These are phyloP conservation scores for Carollia perspicillata DNA, from an alignment of 2,113 vertebrate species.

Conservation along the genomic window DNA sequence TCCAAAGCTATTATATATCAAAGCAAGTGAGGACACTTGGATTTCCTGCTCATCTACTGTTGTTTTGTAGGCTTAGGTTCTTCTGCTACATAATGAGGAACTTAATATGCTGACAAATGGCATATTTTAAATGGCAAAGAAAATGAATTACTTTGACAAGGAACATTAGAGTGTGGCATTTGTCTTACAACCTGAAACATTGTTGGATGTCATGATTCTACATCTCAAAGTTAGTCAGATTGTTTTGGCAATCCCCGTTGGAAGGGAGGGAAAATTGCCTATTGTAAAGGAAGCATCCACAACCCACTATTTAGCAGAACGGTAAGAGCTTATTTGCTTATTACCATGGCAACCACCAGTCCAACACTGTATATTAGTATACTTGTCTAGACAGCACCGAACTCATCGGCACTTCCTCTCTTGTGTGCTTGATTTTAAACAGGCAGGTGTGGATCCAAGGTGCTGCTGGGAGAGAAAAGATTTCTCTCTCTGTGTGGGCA, in stretches of 20 bases:
- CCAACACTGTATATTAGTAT: conserved; percentile 42
- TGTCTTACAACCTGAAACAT: conserved; percentile 30
- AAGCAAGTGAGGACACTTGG: not conserved
- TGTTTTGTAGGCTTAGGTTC: conserved; percentile 5
- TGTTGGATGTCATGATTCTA: conserved; percentile 29
- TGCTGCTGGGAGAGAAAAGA: conserved; percentile 10
- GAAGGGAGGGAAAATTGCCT: conserved; percentile 61
- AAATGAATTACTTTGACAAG: conserved; percentile 59
- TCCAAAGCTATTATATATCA: not conserved
- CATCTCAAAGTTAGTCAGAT: conserved; percentile 34
- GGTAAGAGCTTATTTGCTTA: conserved; percentile 68
- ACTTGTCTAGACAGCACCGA: conserved; percentile 70
- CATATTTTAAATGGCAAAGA: conserved; percentile 50
- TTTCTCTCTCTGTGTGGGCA: not conserved
- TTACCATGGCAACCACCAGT: conserved; percentile 70
- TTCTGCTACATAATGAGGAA: conserved; percentile 34
- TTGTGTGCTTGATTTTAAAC: conserved; percentile 57
- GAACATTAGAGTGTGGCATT: conserved; percentile 35
- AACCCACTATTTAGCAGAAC: conserved; percentile 59
- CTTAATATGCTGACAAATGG: conserved; percentile 40
- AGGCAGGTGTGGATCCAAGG: conserved; percentile 56
- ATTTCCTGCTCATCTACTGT: not conserved
- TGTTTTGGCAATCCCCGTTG: conserved; percentile 65
- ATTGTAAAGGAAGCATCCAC: conserved; percentile 62
- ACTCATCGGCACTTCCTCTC: conserved; percentile 58